Conservation (phyloP, 2,888 invertebrate genomes). For the Troilus luridus region DNA sequence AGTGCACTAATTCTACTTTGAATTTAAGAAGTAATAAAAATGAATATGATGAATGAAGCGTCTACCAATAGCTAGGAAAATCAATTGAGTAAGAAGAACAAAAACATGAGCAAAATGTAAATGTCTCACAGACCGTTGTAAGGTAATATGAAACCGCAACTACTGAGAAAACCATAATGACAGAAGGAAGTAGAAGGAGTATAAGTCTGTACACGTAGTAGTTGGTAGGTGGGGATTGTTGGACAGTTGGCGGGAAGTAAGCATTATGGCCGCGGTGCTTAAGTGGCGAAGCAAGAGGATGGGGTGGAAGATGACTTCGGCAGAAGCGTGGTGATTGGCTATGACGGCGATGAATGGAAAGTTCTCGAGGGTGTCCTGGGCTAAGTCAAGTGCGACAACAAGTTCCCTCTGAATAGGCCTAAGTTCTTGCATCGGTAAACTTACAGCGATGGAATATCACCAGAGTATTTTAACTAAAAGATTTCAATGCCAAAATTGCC, state of each 20-base stretch:
- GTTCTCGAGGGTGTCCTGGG: neutral
- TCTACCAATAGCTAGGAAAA: too few species aligned
- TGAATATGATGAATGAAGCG: too few species aligned
- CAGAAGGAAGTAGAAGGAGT: neutral
- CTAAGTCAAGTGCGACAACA: neutral
- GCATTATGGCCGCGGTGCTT: neutral
- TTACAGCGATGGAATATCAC: neutral
- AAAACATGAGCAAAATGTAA: too few species aligned
- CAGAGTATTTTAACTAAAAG: neutral
- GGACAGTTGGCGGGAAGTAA: neutral
- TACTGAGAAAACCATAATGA: neutral
- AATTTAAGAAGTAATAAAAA: too few species aligned
- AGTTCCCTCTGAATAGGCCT: neutral
- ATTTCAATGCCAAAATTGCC: neutral
- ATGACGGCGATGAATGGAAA: constrained; percentile 11
- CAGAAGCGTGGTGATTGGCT: neutral
- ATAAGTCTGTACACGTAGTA: neutral
- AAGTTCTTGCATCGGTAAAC: neutral
- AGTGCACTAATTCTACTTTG: too few species aligned
- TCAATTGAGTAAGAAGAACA: too few species aligned
- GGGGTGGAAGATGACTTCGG: neutral
- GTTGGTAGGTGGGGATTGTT: too few species aligned
- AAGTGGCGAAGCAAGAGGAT: neutral
- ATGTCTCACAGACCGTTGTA: neutral
- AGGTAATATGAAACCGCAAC: neutral